These are phyloP conservation scores for Fundulus diaphanus DNA, from an alignment of 2,797 vertebrate genomes.

Conservation along the genomic window DNA sequence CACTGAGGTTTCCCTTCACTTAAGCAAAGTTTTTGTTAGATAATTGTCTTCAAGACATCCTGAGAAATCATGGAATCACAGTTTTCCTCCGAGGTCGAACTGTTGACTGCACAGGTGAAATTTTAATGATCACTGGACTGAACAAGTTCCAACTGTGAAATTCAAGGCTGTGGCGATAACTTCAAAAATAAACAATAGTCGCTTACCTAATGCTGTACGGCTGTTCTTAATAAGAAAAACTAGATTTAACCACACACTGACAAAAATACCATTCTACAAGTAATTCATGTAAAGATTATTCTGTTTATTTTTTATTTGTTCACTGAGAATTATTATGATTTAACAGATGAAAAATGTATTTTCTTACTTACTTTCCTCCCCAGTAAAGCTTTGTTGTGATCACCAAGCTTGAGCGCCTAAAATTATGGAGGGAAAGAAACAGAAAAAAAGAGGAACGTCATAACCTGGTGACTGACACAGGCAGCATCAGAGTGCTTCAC, in stretches of 20 bases:
- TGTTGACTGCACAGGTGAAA: too few relatives aligned
- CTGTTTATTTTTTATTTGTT: not conserved
- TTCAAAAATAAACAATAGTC: not conserved
- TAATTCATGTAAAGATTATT: not conserved
- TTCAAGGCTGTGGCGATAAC: too few relatives aligned
- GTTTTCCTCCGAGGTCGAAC: too few relatives aligned
- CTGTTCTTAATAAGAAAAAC: not conserved
- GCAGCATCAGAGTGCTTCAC: not conserved
- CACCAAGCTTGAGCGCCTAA: constrained; percentile 94
- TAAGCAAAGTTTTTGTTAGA: not conserved
- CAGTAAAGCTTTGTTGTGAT: constrained; percentile 99
- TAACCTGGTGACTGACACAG: not conserved
- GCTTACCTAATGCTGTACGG: not conserved
- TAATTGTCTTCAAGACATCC: not conserved
- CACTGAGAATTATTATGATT: not conserved
- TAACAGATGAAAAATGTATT: not conserved
- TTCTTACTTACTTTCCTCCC: constrained; percentile 95
- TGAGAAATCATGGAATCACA: too few relatives aligned
- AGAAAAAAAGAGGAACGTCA: constrained; percentile 5
- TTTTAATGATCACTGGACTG: too few relatives aligned
- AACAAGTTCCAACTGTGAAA: too few relatives aligned
- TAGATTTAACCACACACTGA: not conserved
- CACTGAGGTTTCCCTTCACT: not conserved
- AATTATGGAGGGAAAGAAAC: constrained; percentile 16
- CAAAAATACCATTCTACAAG: not conserved